Conservation (phyloP, 2,797 vertebrate species). For the Acipenser transmontanus region DNA sequence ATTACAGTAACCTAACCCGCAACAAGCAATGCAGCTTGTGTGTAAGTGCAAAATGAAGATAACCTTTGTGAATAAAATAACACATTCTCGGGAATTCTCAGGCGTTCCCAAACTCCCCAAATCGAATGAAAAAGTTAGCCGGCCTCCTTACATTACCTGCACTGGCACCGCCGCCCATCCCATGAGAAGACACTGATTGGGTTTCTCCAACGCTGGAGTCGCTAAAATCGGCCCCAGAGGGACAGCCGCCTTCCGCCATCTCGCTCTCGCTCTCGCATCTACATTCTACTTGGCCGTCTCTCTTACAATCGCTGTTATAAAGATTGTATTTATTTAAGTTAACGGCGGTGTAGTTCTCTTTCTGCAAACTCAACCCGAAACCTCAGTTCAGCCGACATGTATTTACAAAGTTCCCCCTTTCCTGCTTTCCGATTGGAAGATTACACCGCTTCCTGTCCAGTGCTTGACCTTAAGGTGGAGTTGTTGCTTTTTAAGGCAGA, state of each 20-base stretch:
- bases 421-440: not conserved
- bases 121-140: too few species aligned
- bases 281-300: not conserved
- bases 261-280: not conserved
- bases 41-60: too few species aligned
- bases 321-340: too few species aligned
- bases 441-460: constrained; percentile 9
- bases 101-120: too few species aligned
- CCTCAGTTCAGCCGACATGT: too few species aligned
- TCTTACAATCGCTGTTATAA: not conserved
- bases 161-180: constrained; percentile 43
- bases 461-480: constrained; percentile 14
- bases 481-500: not conserved
- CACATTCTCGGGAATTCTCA: too few species aligned
- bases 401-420: constrained; percentile 14
- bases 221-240: constrained; percentile 2
- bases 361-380: constrained; percentile 15
- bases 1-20: too few species aligned
- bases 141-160: constrained; percentile 38
- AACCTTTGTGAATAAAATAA: too few species aligned
- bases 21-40: too few species aligned
- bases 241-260: constrained; percentile 12
- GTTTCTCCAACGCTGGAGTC: constrained; percentile 16
- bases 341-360: not conserved
- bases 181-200: constrained; percentile 53